Base-by-base conservation (phyloP, 37 sponge, comb jelly and placozoan species). In the Halichondria panicea region DNA sequence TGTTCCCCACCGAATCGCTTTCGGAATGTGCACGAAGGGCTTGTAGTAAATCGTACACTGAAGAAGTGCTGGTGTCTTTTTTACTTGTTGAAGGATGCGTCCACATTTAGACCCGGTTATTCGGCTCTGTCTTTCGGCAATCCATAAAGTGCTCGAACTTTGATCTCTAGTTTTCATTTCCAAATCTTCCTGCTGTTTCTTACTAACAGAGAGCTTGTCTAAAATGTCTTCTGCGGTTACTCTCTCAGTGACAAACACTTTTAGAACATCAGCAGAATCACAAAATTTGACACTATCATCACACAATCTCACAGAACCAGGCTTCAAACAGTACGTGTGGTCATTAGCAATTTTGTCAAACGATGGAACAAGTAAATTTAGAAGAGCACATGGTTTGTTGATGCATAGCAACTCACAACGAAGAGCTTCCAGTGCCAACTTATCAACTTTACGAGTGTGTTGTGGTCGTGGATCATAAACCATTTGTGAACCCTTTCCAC, bases 91-190 rank as follows among this genome's bases (percentile, higher is more conserved):
- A 5, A 66, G 38, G 25, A 78, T 56, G 11, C 58, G 40, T 18
- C 79, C 79, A 56, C 55, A 78, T 5, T 46, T 76, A 22, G 77
- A 76, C 31, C 66, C 32, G n/a, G 79, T 78, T n/a, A 67, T 66
- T 19, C 75, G 27, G 21, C n/a, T 12, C 41, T 36, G 19, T 15
- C 62, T 22, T 22, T 21, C 37, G 21, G 57, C 30, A 57, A 39
- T 38, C 75, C 75, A 74, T n/a, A 42, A 22, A 42, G 42, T 21
- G 22, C 44, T 42, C 12, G 21, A 21, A n/a, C 4, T 30, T 18
- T 68, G 69, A 30, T 30, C 41, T 28, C 44, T 68, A 42, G 69
- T 68, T n/a, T 41, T 41, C 28, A 24, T 27, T 59, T 59, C 60
- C 25, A 59, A 24, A n/a, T n/a, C n/a, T n/a, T n/a, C n/a, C n/a